A percentile compares a stretch with the other conserved stretches of the same genome.
Evolutionary conservation across 2,797 vertebrate genomes (phyloP).

Genomic region (Rhinella marina): DNA sequence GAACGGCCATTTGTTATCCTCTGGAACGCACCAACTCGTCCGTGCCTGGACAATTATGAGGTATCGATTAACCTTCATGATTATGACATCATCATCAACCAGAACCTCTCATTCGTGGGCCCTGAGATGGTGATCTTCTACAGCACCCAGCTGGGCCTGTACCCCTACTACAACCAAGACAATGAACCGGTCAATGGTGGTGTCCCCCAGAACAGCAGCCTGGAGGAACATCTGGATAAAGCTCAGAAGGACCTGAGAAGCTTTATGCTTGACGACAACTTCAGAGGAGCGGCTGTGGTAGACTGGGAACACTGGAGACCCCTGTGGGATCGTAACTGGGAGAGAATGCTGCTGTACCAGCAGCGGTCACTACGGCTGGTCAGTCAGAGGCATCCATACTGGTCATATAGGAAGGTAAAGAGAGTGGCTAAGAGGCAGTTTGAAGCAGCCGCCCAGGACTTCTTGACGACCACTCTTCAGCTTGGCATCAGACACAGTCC

Average conservation of each 20-base stretch:
- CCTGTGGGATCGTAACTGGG: conserved; percentile 90
- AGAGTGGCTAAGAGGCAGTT: conserved; percentile 77
- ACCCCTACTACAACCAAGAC: conserved; percentile 78
- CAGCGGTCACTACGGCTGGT: conserved; percentile 78
- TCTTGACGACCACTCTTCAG: conserved; percentile 84
- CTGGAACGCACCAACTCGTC: conserved; percentile 88
- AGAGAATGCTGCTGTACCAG: conserved; percentile 79
- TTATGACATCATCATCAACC: conserved; percentile 85
- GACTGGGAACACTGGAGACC: conserved; percentile 97
- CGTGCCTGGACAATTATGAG: conserved; percentile 72
- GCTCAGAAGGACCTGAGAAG: conserved; percentile 71
- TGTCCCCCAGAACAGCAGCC: conserved; percentile 88
- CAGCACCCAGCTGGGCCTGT: conserved; percentile 77
- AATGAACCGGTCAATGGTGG: conserved; percentile 80
- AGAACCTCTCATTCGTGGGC: conserved; percentile 81
- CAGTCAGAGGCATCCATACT: conserved; percentile 77
- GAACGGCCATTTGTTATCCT: conserved; percentile 81
- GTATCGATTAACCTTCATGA: conserved; percentile 82
- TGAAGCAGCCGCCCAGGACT: conserved; percentile 73
- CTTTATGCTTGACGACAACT: conserved; percentile 71
- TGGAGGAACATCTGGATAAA: conserved; percentile 77
- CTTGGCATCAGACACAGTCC: conserved; percentile 77
- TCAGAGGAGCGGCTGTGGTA: conserved; percentile 82
- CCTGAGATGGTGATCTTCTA: conserved; percentile 90
- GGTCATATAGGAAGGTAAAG: conserved; percentile 74